Base-by-base conservation (phyloP, 1,140 invertebrate species). In the Mamestra configurata region DNA sequence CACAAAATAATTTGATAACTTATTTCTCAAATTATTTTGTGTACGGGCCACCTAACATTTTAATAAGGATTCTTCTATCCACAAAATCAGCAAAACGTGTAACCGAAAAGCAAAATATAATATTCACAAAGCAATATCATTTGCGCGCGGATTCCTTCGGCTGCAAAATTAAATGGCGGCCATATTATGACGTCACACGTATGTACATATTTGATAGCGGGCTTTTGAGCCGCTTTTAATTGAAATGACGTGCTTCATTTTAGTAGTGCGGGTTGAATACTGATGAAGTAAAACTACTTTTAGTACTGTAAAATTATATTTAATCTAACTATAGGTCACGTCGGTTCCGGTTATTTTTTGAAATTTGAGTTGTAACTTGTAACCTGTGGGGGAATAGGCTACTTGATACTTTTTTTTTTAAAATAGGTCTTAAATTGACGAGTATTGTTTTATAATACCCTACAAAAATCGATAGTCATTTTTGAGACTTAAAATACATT, bases 141-240 rank as follows among this genome's bases (percentile, higher is more conserved):
- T 37, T 20, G 18, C 59, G n/a, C 59, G 18, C 59, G 35, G 31
- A 64, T 64, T 35, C 35, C 31, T 64, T 64, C 31, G 35, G 59
- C n/a, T 18, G 59, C 59, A 64, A 64, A 64, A 64, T 64, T 64
- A 40, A 64, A 64, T 40, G n/a, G n/a, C 18, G 53, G 53, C 4
- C 22, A 11, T 11, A 35, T 20, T 57, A 27, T 37, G 59, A 37
- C 35, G 35, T 64, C 59, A 64, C 31, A 15, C 2, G 59, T 37
- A n/a, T 27, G 59, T 35, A 18, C 31, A 18, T 37, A 59, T 64
- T 64, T 37, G 59, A 20, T 35, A 64, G n/a, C 59, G 18, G 13
- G 31, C 31, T 18, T 64, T 64, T 15, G n/a, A 18, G 37, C 31
- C 11, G 59, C 59, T 18, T 18, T 18, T 35, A 61, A 37, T 64